Evolutionary conservation across 2,797 vertebrate genomes (phyloP).

Genomic region (Catostomus latipinnis): DNA sequence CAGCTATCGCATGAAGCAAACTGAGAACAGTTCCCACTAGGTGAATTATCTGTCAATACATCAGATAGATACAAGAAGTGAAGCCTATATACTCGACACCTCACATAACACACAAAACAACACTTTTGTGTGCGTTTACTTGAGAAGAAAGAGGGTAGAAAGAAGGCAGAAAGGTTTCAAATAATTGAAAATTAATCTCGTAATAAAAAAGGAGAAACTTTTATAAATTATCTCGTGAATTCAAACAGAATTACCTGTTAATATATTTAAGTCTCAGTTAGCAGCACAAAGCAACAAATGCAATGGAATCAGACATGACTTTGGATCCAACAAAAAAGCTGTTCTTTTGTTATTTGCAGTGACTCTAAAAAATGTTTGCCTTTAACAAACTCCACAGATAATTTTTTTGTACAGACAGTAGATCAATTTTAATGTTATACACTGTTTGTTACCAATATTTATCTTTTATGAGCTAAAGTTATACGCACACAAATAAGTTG

Average conservation of each 20-base stretch:
- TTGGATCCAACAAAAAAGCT: neutral
- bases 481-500: neutral
- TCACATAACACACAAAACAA: slow-evolving; percentile 6
- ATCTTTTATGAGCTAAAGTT: neutral
- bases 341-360: neutral
- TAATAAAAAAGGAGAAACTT: neutral
- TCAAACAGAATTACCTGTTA: neutral
- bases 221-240: neutral
- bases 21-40: slow-evolving; percentile 72
- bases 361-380: neutral
- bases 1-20: slow-evolving; percentile 78
- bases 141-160: neutral
- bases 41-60: slow-evolving; percentile 56
- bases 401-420: neutral
- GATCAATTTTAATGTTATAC: neutral
- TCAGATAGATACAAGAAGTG: slow-evolving; percentile 19
- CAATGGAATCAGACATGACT: neutral
- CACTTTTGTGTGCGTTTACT: neutral
- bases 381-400: neutral
- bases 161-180: neutral
- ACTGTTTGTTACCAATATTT: neutral
- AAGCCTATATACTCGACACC: neutral
- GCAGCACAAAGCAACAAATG: neutral
- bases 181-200: neutral
- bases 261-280: neutral